Percentiles rank a stretch among this genome's conserved stretches.
These are phyloP conservation scores for Cheirogaleus medius DNA, from an alignment of 2,113 vertebrate species.

Conservation along the genomic window DNA sequence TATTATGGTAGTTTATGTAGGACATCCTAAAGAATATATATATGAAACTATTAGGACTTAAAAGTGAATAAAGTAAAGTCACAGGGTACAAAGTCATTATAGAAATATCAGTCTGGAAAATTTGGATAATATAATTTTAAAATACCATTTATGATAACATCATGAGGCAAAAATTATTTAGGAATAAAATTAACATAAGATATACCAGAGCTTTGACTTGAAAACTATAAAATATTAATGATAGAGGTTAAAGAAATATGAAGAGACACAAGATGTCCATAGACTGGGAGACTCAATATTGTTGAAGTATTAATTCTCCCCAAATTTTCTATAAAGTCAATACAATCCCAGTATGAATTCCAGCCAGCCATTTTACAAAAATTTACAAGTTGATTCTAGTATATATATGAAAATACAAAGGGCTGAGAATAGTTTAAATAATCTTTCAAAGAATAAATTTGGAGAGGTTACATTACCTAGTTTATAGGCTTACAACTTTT, in stretches of 20 bases:
- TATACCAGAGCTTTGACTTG: background rate
- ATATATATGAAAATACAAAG: background rate
- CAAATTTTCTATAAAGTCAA: background rate
- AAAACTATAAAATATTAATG: background rate
- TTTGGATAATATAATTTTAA: background rate
- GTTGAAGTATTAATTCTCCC: background rate
- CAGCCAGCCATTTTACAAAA: background rate
- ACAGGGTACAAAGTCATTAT: background rate
- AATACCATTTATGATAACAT: background rate
- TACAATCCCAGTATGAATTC: background rate
- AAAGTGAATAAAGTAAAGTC: background rate
- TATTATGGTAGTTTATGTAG: background rate
- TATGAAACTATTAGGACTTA: background rate
- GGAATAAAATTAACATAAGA: constrained; percentile 30
- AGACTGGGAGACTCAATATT: background rate
- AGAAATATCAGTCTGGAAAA: background rate
- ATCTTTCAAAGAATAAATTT: background rate
- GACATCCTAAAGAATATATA: background rate
- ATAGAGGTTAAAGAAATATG: background rate
- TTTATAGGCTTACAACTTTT: background rate
- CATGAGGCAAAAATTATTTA: background rate
- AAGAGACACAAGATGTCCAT: background rate
- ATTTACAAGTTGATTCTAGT: background rate
- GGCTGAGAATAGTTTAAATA: background rate
- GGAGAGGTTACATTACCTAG: background rate